Evolutionary conservation across 2,888 invertebrate species (phyloP).

Genomic region (Sphecodes monilicornis): DNA sequence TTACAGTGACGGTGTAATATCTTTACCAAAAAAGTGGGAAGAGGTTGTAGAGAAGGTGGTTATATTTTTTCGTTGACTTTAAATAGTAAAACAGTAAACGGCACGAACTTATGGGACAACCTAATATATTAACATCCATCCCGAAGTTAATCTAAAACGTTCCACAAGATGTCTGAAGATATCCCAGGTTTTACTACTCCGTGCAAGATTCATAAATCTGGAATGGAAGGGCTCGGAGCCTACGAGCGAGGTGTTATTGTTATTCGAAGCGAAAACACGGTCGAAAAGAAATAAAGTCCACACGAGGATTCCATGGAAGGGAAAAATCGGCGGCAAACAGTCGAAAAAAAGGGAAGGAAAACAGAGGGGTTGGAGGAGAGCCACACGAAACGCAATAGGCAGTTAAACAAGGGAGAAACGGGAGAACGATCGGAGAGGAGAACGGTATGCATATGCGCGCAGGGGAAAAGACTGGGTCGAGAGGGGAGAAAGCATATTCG

Average conservation of each 20-base stretch:
- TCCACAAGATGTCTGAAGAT: no score
- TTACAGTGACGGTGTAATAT: no score
- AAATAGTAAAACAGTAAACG: no score
- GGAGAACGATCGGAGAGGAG: constrained; percentile 19
- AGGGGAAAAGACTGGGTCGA: constrained; percentile 20
- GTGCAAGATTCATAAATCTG: background rate
- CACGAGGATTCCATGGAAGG: background rate
- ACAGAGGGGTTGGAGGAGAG: background rate
- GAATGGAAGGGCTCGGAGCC: background rate
- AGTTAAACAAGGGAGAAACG: constrained; percentile 11
- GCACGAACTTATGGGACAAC: no score
- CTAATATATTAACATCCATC: no score
- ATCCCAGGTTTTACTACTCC: background rate
- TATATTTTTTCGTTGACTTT: no score
- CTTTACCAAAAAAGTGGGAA: no score
- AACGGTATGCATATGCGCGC: background rate
- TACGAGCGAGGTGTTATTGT: background rate
- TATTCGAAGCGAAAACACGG: background rate
- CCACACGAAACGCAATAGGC: background rate
- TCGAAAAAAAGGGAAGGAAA: background rate
- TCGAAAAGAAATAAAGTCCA: background rate
- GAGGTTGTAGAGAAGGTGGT: no score
- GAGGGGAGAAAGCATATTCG: constrained; percentile 73
- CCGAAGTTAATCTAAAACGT: no score
- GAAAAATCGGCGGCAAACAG: background rate